Conservation (phyloP, 2,113 vertebrate genomes). For the Carassius auratus region DNA sequence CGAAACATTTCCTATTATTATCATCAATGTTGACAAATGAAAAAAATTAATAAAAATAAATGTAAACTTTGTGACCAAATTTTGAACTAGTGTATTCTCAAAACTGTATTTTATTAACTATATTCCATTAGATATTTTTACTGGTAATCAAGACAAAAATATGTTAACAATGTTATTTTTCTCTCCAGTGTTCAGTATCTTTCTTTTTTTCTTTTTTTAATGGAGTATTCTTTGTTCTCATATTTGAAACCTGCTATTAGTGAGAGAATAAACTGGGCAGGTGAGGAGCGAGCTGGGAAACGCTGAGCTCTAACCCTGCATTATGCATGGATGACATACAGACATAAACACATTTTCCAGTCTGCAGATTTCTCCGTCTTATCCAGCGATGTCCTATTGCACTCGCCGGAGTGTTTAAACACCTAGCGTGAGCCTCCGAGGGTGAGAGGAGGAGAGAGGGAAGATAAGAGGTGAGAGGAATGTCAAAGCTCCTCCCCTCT, state of each 20-base stretch:
- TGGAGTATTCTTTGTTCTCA: neutral
- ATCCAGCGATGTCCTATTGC: constrained; percentile 41
- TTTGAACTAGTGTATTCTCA: too few relatives aligned
- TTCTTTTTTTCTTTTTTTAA: too few relatives aligned
- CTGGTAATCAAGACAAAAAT: neutral
- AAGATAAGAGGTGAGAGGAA: constrained; percentile 53
- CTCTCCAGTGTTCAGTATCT: neutral
- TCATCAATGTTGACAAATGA: neutral
- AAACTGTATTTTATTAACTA: neutral
- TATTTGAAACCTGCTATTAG: neutral
- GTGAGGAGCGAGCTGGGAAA: constrained; percentile 15
- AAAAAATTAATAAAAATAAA: too few relatives aligned
- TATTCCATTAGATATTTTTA: neutral
- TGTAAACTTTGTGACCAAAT: too few relatives aligned
- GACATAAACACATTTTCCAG: constrained; percentile 53
- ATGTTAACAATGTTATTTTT: neutral
- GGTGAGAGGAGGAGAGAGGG: constrained; percentile 9
- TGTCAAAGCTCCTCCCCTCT: constrained; percentile 45
- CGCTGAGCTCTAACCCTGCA: constrained; percentile 28
- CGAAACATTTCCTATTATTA: neutral
- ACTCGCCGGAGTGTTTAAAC: constrained; percentile 46
- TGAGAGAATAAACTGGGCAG: constrained; percentile 9
- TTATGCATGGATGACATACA: constrained; percentile 49
- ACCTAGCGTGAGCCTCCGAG: constrained; percentile 21
- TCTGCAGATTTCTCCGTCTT: constrained; percentile 45